These are phyloP conservation scores for Nesoenas mayeri DNA, from an alignment of 2,113 vertebrate species.

Conservation along the genomic window DNA sequence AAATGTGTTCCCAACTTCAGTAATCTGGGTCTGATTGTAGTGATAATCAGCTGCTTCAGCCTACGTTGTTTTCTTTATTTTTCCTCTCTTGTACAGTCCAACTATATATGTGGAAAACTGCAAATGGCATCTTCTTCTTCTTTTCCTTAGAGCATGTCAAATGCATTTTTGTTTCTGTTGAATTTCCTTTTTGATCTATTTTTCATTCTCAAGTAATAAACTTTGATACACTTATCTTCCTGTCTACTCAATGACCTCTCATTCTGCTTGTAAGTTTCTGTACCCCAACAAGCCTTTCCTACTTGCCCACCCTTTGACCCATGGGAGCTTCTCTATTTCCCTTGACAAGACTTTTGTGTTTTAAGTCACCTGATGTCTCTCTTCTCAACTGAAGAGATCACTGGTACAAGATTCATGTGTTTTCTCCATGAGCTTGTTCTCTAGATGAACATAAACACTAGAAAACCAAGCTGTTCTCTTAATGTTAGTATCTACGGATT, in stretches of 20 bases:
- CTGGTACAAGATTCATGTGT: not conserved
- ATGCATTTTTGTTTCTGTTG: not conserved
- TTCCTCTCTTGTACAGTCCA: not conserved
- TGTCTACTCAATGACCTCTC: not conserved
- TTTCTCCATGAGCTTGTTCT: not conserved
- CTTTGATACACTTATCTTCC: not conserved
- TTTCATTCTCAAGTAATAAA: not conserved
- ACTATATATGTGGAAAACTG: not conserved
- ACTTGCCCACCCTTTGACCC: not conserved
- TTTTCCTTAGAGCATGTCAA: not conserved
- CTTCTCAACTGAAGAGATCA: not conserved
- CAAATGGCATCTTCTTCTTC: not conserved
- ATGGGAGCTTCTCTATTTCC: not conserved
- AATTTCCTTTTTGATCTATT: not conserved
- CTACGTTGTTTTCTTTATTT: not conserved
- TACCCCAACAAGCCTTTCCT: not conserved
- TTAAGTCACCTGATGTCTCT: not conserved
- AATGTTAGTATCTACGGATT: not conserved
- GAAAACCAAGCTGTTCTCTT: not conserved
- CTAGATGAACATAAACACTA: not conserved
- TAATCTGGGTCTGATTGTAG: not conserved
- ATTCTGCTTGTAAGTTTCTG: not conserved
- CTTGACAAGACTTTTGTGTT: not conserved
- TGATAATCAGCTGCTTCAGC: not conserved
- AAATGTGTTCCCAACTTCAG: not conserved